Base-by-base conservation (phyloP, 2,797 vertebrate species). In the Phrynocephalus guinanensis region DNA sequence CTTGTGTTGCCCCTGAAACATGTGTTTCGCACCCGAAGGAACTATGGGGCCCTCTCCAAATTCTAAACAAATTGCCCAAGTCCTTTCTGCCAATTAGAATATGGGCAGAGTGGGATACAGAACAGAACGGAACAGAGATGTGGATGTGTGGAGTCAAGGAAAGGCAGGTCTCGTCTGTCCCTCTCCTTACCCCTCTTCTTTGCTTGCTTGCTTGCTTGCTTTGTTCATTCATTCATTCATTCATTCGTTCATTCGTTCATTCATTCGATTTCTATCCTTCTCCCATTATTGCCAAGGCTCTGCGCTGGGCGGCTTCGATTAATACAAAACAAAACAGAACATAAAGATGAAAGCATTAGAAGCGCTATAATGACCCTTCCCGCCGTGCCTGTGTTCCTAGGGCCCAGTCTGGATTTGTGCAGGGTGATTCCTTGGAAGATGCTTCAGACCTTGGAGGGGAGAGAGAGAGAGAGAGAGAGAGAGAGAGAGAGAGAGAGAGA, bases 391-490 rank as follows among this genome's bases (percentile, higher is more conserved):
- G 3, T 16, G 16, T 3, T 16, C 60, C 4, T 10, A 63, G 16
- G 60, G 13, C 60, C 5, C 38, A 44, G 13, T 75, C 33, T 75
- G 33, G 38, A 44, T 24, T 38, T 38, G 30, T 18, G 38, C 1
- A 24, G 71, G 26, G 15, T 26, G 3, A 10, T 76, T 60, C 28
- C 20, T 2, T 18, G n/a, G 28, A 20, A 66, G 84, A 18, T 6
- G 8, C 72, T 85, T 76, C 26, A 3, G 83, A 15, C n/a, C 18
- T 0, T 1, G 44, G 24, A 0, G 30, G 28, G 15, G 15, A 22
- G 28, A 8, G 30, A 30, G 10, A n/a, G 15, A 22, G 28, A 8
- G 72, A 73, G 13, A 38, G 30, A 75, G 72, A 18, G 30, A 30
- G 13, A 75, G 73, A 22, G 44, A n/a, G n/a, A n/a, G n/a, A n/a